Conservation (phyloP, 1,140 invertebrate genomes). For the Heliothis subflexa region DNA sequence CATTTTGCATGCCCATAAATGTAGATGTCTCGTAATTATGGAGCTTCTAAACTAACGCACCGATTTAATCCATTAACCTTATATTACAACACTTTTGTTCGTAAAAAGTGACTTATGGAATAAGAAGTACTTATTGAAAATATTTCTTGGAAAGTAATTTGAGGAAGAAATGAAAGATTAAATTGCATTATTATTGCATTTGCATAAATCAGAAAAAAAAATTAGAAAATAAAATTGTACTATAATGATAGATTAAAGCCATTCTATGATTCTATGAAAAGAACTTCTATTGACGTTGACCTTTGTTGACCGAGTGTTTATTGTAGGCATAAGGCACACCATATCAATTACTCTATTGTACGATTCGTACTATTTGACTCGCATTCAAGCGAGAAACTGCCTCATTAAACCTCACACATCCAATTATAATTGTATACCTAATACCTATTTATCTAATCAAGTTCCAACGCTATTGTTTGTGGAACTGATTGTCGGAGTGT, state of each 20-base stretch:
- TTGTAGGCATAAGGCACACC: not conserved
- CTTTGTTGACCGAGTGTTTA: no score
- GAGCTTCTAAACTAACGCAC: constrained; percentile 14
- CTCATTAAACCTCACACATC: not conserved
- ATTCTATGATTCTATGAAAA: no score
- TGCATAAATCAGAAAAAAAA: no score
- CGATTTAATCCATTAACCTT: constrained; percentile 22
- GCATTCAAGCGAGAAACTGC: not conserved
- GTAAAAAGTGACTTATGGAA: not conserved
- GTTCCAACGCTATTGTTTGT: not conserved
- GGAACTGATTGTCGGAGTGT: not conserved
- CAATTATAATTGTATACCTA: constrained; percentile 15
- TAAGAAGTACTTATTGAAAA: not conserved
- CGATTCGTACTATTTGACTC: not conserved
- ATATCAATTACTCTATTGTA: not conserved
- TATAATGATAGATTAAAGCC: no score
- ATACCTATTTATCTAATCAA: not conserved
- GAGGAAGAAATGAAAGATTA: not conserved
- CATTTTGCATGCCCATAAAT: constrained; percentile 1
- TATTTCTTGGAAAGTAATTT: not conserved
- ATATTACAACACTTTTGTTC: constrained; percentile 6
- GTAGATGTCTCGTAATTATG: constrained; percentile 21
- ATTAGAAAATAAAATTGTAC: no score
- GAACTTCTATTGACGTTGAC: no score
- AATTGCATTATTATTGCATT: no score